Percentiles rank a stretch among this genome's conserved stretches.
phyloP scores from a whole-genome alignment of 2,888 invertebrate species.

The Panopea generosa region DNA sequence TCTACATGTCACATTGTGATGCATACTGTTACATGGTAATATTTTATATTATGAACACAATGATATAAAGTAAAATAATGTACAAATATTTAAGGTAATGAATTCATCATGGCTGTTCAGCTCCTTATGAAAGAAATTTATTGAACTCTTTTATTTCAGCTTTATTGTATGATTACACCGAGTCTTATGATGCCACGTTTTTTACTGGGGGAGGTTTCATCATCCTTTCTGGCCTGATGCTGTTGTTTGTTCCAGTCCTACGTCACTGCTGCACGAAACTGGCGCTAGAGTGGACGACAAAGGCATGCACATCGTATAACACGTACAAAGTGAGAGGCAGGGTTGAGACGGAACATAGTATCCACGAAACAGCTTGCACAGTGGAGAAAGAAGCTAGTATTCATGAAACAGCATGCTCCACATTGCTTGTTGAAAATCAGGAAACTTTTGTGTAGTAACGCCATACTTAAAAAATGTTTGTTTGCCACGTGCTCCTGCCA shows the following conservation, averaged over 20 bases:
- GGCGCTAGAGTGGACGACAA: conserved; percentile 10
- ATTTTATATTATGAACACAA: no score
- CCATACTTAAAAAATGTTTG: no score
- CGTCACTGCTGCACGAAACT: conserved; percentile 14
- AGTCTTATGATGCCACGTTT: conserved; percentile 90
- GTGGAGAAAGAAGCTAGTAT: background rate
- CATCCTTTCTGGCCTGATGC: conserved; percentile 89
- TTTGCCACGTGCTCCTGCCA: no score
- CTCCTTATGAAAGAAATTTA: no score
- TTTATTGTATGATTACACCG: conserved; percentile 89
- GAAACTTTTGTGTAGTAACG: conserved; percentile 10
- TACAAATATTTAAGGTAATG: no score
- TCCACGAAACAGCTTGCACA: background rate
- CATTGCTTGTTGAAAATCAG: conserved; percentile 31
- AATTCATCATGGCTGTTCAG: no score
- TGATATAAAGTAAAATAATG: no score
- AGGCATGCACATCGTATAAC: conserved; percentile 11
- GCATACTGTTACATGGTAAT: no score
- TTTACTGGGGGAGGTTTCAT: conserved; percentile 93
- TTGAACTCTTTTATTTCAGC: no score
- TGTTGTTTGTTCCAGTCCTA: conserved; percentile 64
- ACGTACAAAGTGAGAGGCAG: conserved; percentile 5
- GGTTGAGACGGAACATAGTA: background rate
- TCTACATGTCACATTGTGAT: no score
- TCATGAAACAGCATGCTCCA: conserved; percentile 32